These are phyloP conservation scores for Thalpophila matura DNA, from an alignment of 2,888 invertebrate species.

Conservation along the genomic window DNA sequence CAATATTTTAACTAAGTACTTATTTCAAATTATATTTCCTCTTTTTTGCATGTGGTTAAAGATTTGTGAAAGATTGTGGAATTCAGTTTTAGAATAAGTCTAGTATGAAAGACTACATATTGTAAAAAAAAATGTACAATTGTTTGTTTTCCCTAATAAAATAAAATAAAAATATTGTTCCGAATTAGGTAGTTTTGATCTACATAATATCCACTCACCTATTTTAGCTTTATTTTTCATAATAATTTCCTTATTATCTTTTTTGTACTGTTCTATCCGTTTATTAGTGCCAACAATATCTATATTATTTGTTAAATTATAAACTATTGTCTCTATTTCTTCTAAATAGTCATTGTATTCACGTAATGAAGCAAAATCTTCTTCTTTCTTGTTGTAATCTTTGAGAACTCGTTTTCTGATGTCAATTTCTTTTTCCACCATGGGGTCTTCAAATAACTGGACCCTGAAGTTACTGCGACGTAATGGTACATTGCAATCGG, in stretches of 20 bases:
- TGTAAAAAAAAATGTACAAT: too few species aligned
- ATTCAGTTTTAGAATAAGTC: too few species aligned
- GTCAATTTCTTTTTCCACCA: conserved; percentile 99
- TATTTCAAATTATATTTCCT: too few species aligned
- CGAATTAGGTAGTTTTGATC: too few species aligned
- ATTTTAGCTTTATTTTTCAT: conserved; percentile 95
- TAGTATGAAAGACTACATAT: too few species aligned
- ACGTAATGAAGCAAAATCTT: conserved; percentile 95
- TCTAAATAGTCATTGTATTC: conserved; percentile 99
- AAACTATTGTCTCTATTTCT: conserved; percentile 97
- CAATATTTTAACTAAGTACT: neutral
- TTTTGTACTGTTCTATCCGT: conserved; percentile 97
- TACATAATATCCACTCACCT: conserved; percentile 82
- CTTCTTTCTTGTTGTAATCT: conserved; percentile 98
- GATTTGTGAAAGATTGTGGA: too few species aligned
- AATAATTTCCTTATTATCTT: conserved; percentile 96
- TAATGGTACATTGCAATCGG: conserved; percentile 97
- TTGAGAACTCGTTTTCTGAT: conserved; percentile 96
- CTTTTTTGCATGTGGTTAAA: too few species aligned
- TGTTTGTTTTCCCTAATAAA: too few species aligned
- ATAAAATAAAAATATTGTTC: too few species aligned
- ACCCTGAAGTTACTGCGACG: conserved; percentile 97
- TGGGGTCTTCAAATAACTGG: conserved; percentile 98
- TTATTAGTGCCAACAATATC: conserved; percentile 97
- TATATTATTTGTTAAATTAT: conserved; percentile 96